Conservation (phyloP, 2,888 invertebrate genomes). For the Agrochola macilenta region DNA sequence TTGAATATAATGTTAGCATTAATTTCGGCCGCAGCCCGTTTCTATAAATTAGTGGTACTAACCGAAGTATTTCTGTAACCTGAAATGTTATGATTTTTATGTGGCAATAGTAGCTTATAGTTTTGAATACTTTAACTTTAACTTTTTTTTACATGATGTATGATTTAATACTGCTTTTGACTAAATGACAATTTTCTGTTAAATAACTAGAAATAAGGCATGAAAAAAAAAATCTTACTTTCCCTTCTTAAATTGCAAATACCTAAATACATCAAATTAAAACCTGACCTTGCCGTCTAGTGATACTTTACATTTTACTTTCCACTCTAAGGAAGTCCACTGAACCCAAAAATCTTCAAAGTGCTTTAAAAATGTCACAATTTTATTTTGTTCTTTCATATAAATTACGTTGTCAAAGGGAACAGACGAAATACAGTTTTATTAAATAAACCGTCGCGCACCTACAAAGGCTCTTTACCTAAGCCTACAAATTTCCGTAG, state of each 20-base stretch:
- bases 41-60: neutral
- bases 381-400: slow-evolving; percentile 49
- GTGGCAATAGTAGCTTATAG: no score
- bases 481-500: slow-evolving; percentile 78
- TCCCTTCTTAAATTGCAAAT: slow-evolving; percentile 3
- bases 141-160: neutral
- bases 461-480: slow-evolving; percentile 62
- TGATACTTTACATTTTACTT: slow-evolving; percentile 50
- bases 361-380: slow-evolving; percentile 54
- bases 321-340: slow-evolving; percentile 33
- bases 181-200: neutral
- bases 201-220: neutral
- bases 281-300: slow-evolving; percentile 14
- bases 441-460: slow-evolving; percentile 65
- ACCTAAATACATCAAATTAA: slow-evolving; percentile 20
- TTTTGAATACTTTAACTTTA: neutral
- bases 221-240: neutral
- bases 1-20: slow-evolving; percentile 1
- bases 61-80: neutral
- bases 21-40: neutral
- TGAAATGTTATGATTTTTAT: neutral
- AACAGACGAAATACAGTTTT: slow-evolving; percentile 60
- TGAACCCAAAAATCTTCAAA: slow-evolving; percentile 57
- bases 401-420: slow-evolving; percentile 64
- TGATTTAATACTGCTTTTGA: neutral